Percentiles rank a stretch among this genome's conserved stretches.
These are phyloP conservation scores for Eudemis profundana DNA, from an alignment of 2,888 invertebrate genomes.

Conservation along the genomic window DNA sequence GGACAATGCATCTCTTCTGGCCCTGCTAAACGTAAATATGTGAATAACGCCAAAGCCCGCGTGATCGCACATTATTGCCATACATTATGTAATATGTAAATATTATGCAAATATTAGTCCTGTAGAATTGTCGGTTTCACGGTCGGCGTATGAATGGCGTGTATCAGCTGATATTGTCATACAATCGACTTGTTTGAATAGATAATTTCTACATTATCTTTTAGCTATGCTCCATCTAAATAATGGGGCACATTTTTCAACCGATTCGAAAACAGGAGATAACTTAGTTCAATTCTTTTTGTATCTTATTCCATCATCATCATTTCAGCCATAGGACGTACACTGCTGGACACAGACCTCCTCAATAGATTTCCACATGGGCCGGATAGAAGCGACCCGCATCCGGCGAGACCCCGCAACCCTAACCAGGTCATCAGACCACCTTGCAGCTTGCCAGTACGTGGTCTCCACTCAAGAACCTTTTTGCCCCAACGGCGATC, in stretches of 20 bases:
- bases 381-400: no score
- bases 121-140: background rate
- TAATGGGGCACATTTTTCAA: background rate
- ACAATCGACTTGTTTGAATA: background rate
- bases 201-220: background rate
- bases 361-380: no score
- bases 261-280: background rate
- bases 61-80: constrained; percentile 10
- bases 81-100: constrained; percentile 29
- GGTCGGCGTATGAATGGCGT: background rate
- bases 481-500: no score
- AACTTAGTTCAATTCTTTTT: no score
- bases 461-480: no score
- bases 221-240: background rate
- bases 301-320: no score
- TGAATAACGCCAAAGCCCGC: background rate
- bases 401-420: no score
- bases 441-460: no score
- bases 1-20: no score
- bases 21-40: background rate
- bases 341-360: no score
- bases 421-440: no score
- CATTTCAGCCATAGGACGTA: no score
- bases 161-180: constrained; percentile 22
- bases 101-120: constrained; percentile 14